These are phyloP conservation scores for Galerucella calmariensis DNA, from an alignment of 2,888 invertebrate genomes.

Conservation along the genomic window DNA sequence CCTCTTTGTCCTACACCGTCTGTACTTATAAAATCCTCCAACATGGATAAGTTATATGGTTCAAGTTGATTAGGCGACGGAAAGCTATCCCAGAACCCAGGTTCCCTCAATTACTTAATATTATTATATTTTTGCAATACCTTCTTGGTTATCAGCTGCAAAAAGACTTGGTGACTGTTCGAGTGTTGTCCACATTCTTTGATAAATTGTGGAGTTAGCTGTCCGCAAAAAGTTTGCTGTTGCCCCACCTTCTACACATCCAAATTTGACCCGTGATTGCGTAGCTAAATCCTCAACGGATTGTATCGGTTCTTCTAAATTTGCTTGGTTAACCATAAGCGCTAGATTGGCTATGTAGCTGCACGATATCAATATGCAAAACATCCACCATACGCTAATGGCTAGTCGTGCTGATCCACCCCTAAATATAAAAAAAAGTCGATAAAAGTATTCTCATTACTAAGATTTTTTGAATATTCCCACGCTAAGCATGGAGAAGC, in stretches of 20 bases:
- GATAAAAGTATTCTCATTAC: too few relatives aligned
- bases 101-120: not conserved
- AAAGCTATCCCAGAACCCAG: too few relatives aligned
- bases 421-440: conserved; percentile 64
- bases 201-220: conserved; percentile 53
- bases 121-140: conserved; percentile 67
- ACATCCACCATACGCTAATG: conserved; percentile 94
- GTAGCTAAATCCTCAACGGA: conserved; percentile 90
- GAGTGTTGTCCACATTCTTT: conserved; percentile 70
- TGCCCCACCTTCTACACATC: conserved; percentile 83
- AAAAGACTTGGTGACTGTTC: conserved; percentile 86
- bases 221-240: conserved; percentile 92
- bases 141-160: conserved; percentile 83
- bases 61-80: too few relatives aligned
- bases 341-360: conserved; percentile 96
- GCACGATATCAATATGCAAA: conserved; percentile 86
- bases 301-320: conserved; percentile 88
- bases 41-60: too few relatives aligned
- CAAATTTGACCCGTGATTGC: conserved; percentile 97
- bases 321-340: conserved; percentile 89
- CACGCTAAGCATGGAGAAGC: too few relatives aligned
- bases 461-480: too few relatives aligned
- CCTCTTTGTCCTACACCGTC: too few relatives aligned
- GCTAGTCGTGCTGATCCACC: conserved; percentile 90
- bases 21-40: too few relatives aligned